Base-by-base conservation (phyloP, 2,888 invertebrate species). In the Encarsia formosa region DNA sequence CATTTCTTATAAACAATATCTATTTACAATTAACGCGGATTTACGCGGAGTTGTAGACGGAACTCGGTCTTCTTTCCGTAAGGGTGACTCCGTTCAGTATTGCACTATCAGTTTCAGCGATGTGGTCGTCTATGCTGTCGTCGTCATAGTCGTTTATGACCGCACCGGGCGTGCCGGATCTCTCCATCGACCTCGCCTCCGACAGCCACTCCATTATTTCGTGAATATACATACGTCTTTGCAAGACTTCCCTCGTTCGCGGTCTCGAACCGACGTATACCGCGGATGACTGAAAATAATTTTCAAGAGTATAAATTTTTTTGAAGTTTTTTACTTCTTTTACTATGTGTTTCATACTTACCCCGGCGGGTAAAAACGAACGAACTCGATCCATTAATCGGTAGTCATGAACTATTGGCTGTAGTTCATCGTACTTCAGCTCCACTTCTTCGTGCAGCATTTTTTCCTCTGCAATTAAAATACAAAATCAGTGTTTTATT, bases 191-290 rank as follows among this genome's bases (percentile, higher is more conserved):
- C 38, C 84, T 83, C 2, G 83, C 86, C 64, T 88, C 86, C 1
- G 80, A 75, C 26, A 88, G 74, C 88, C 88, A 89, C 65, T 83
- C 83, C 56, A 80, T 81, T 65, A 89, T 87, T 64, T 88, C 88
- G 8, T 78, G 70, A 56, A 82, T 82, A 70, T 88, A 88, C 88
- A 89, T 88, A 63, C 85, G 79, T 59, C 83, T 77, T 67, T 87
- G 88, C 19, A 88, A 75, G 11, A 88, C 87, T 66, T 88, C 87
- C 63, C 87, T 80, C 32, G 86, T 88, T 40, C 88, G 77, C 3
- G 86, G 84, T 47, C 88, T 76, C n/a, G 84, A 81, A 1, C 88
- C 88, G 40, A 86, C 81, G 68, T 86, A 89, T 5, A 82, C 78
- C n/a, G 84, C 81, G n/a, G 75, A 76, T 26, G 48, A 43, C 54